Base-by-base conservation (phyloP, 1,140 invertebrate genomes). In the Helicoverpa zea region DNA sequence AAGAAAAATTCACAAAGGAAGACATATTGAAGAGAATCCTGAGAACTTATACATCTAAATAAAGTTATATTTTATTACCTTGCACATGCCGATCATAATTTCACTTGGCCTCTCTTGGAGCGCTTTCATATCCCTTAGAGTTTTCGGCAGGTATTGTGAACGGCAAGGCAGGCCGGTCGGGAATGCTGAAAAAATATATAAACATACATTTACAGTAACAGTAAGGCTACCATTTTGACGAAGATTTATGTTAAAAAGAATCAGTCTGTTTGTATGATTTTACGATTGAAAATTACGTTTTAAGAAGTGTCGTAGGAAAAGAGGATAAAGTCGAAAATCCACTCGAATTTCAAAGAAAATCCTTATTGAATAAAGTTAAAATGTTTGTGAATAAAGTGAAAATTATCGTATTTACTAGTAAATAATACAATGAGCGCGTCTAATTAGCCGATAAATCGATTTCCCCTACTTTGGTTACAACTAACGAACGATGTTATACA, bases 11-110 rank as follows among this genome's bases (percentile, higher is more conserved):
- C 35, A 43, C 35, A 9, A 9, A 43, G 4, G 5, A 43, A 43
- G 35, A 43, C 35, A 5, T 43, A 7, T 43, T 5, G 35, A 43
- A 43, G 35, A 1, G 5, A 43, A 5, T 43, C 35, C 0, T 43
- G 35, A 43, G 35, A 43, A 43, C 35, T 43, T 43, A 43, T 7
- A 9, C 35, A 43, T 43, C 9, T 5, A 43, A 43, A 43, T 43
- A n/a, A 16, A n/a, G 14, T 9, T 14, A 43, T 82, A 12, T 23
- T 76, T 64, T 43, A 43, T 43, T 92, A 96, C 96, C 91, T 96
- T 96, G 68, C 96, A 97, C 87, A 94, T 95, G 63, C 89, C 93
- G 3, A 91, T 89, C 94, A 96, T 96, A 16, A 97, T 95, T 95
- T 96, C 95, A 81, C 95, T 96, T 82, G 87, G 92, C 82, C 96